Evolutionary conservation across 2,888 invertebrate genomes (phyloP).

Genomic region (Idaea biselata): DNA sequence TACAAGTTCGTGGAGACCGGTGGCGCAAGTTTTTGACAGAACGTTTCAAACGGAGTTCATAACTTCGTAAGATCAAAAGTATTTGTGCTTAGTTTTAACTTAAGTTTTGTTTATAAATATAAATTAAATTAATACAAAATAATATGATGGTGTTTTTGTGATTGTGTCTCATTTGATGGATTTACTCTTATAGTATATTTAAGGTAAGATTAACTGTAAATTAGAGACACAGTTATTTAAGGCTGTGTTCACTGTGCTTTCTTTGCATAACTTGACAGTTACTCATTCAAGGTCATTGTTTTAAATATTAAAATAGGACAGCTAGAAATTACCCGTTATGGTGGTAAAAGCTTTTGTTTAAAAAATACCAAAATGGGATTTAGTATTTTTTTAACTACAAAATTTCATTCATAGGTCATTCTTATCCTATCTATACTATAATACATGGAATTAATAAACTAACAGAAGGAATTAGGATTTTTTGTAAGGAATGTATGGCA

Average conservation of each 20-base stretch:
- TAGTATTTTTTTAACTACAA: no score
- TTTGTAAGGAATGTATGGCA: no score
- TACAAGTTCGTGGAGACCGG: slow-evolving; percentile 64
- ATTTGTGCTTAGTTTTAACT: slow-evolving; percentile 40
- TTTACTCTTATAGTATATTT: slow-evolving; percentile 19
- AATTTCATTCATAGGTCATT: no score
- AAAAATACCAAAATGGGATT: background rate
- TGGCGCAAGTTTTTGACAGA: slow-evolving; percentile 79
- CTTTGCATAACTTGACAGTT: slow-evolving; percentile 54
- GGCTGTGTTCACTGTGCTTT: slow-evolving; percentile 56
- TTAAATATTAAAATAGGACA: slow-evolving; percentile 14
- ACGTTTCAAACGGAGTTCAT: slow-evolving; percentile 61
- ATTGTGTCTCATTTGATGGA: slow-evolving; percentile 29
- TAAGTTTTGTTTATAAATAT: slow-evolving; percentile 34
- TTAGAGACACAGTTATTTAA: slow-evolving; percentile 38
- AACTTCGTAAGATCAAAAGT: slow-evolving; percentile 48
- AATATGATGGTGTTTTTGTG: slow-evolving; percentile 32
- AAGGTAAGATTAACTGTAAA: slow-evolving; percentile 23
- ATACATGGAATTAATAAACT: no score
- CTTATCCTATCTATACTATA: no score
- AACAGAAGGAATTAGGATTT: no score
- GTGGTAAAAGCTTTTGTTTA: background rate
- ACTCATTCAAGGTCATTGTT: slow-evolving; percentile 63
- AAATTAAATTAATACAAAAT: slow-evolving; percentile 31
- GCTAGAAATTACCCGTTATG: background rate